A percentile compares a stretch with the other conserved stretches of the same genome.
Conservation (phyloP, 2,113 vertebrate species). For the Ptyas mucosa region DNA sequence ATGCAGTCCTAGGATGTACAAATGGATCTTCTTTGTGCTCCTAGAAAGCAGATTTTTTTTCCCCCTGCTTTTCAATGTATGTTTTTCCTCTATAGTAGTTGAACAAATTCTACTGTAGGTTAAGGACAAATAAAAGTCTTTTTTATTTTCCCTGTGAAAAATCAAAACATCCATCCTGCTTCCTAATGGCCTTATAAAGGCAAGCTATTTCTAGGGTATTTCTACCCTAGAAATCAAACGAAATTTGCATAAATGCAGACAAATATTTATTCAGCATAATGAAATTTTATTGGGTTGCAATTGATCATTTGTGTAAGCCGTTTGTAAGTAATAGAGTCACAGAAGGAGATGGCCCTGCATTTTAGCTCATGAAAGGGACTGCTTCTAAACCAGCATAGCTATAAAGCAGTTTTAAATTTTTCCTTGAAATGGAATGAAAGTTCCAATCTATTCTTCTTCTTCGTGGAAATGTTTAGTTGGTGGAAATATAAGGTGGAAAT, state of each 20-base stretch:
- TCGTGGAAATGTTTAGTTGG: not conserved
- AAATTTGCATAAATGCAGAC: slow-evolving; percentile 24
- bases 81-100: not conserved
- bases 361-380: not conserved
- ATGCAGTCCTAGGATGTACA: slow-evolving; percentile 49
- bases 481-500: not conserved
- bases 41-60: slow-evolving; percentile 30
- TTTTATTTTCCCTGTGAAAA: slow-evolving; percentile 45
- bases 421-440: not conserved
- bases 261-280: slow-evolving; percentile 44
- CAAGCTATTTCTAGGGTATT: not conserved
- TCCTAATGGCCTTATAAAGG: not conserved
- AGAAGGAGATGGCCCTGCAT: slow-evolving; percentile 12
- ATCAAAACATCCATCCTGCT: slow-evolving; percentile 27
- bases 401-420: not conserved
- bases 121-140: slow-evolving; percentile 45
- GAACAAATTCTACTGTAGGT: slow-evolving; percentile 14
- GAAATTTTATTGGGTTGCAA: slow-evolving; percentile 43
- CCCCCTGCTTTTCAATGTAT: slow-evolving; percentile 2
- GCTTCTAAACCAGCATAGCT: not conserved
- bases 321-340: slow-evolving; percentile 48
- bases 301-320: slow-evolving; percentile 41
- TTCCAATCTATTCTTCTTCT: not conserved
- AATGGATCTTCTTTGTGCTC: slow-evolving; percentile 46
- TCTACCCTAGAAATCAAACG: not conserved